Evolutionary conservation across 2,113 vertebrate genomes (phyloP), one percentile per base, ranked within the genome.

Genomic region (Recurvirostra avosetta): DNA sequence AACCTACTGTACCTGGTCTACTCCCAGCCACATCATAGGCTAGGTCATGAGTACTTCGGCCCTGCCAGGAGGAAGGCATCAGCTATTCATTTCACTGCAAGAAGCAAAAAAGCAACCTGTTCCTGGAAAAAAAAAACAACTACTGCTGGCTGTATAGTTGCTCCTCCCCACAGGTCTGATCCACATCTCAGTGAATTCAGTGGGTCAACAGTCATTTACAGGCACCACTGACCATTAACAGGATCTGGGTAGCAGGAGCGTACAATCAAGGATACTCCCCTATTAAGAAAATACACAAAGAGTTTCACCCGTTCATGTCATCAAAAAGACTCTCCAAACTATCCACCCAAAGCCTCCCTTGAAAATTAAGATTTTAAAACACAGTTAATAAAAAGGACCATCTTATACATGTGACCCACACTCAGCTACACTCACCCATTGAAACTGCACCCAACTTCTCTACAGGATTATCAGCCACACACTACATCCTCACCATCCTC

Each of bases 391-490:
- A 14, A 74, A 79, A 76, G 5, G 18, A 38, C 67, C 5, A 6
- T 9, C 7, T 18, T 5, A 5, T 19, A 87, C 17, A 18, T 0
- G 2, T 5, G n/a, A 59, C 41, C 20, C 6, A 41, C 17, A 32
- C 6, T 47, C 71, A 72, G 40, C 29, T 58, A 78, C 7, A 25
- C 22, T 36, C n/a, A 76, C 5, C 2, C 4, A 36, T 12, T 34
- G 8, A 9, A 55, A 41, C 4, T 15, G 25, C 12, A 9, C 5
- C 38, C 36, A 82, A 6, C 9, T 40, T 52, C 41, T 84, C 59
- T 21, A 27, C 2, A 45, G 61, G 23, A 66, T 38, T 68, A 66
- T 49, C 56, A 71, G 7, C 20, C 38, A 58, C 1, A 4, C 0
- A 1, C n/a, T 30, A 40, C 38, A 32, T 49, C 41, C 76, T 73